Evolutionary conservation across 2,113 vertebrate species (phyloP).

Genomic region (Genyomyrus donnyi): DNA sequence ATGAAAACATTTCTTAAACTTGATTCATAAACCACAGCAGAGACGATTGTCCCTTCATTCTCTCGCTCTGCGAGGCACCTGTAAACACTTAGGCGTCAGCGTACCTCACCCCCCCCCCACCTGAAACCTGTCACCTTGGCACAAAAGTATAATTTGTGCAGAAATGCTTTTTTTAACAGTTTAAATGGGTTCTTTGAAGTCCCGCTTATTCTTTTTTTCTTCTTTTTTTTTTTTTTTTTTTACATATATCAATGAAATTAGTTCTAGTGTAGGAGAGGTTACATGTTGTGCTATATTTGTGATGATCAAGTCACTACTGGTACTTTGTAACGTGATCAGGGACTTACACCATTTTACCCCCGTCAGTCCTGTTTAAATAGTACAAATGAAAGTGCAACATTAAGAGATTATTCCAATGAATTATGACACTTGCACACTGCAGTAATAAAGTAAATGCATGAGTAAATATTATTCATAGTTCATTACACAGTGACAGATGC

Average conservation of each 20-base stretch:
- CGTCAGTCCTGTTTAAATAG: background rate
- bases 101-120: no score
- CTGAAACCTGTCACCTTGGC: conserved; percentile 41
- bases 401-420: conserved; percentile 3
- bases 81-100: background rate
- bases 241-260: conserved; percentile 43
- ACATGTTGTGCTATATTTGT: conserved; percentile 28
- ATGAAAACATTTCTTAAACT: conserved; percentile 2
- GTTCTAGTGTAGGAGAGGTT: conserved; percentile 36
- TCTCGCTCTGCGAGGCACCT: background rate
- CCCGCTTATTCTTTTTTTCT: conserved; percentile 39
- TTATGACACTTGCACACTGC: background rate
- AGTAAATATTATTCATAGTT: background rate
- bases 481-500: background rate
- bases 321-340: background rate
- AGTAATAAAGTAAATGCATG: background rate
- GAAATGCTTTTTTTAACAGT: background rate
- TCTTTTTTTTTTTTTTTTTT: conserved; percentile 43
- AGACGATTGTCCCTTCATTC: conserved; percentile 1
- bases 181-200: background rate
- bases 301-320: conserved; percentile 34
- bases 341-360: background rate
- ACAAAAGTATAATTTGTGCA: conserved; percentile 50
- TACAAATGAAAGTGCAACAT: conserved; percentile 22
- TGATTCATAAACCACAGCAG: conserved; percentile 6